phyloP scores from a whole-genome alignment of 2,888 invertebrate species.

The Troides oblongomaculatus region DNA sequence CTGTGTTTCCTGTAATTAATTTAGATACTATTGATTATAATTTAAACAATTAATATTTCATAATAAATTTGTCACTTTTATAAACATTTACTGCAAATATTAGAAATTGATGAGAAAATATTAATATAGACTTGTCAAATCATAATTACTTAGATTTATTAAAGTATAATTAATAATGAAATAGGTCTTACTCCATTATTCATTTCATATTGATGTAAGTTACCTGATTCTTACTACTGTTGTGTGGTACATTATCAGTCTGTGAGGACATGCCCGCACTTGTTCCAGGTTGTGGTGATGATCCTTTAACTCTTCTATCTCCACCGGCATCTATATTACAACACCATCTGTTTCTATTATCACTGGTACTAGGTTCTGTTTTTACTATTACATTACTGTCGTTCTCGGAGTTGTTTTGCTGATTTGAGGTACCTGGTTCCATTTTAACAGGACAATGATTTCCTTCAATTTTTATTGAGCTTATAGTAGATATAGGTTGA shows the following conservation, averaged over 20 bases:
- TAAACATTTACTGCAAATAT: background rate
- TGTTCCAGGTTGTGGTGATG: slow-evolving; percentile 66
- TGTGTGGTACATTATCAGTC: slow-evolving; percentile 35
- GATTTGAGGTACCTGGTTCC: slow-evolving; percentile 43
- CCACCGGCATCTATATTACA: slow-evolving; percentile 49
- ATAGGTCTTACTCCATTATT: background rate
- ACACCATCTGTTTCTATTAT: slow-evolving; percentile 33
- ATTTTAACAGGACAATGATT: slow-evolving; percentile 47
- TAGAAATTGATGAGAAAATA: background rate
- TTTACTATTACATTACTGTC: slow-evolving; percentile 50
- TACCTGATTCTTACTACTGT: slow-evolving; percentile 44
- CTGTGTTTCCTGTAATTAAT: slow-evolving; percentile 42
- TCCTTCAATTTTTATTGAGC: slow-evolving; percentile 50
- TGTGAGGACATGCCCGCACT: slow-evolving; percentile 50
- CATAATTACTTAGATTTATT: too few relatives aligned
- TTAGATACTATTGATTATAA: background rate
- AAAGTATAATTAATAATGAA: background rate
- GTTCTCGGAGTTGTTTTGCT: slow-evolving; percentile 22
- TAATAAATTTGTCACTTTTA: too few relatives aligned
- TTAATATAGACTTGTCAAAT: background rate
- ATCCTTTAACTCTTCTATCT: slow-evolving; percentile 46
- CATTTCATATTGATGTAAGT: background rate
- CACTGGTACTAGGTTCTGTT: slow-evolving; percentile 41
- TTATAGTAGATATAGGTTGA: slow-evolving; percentile 32
- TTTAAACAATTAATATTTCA: background rate